Base-by-base conservation (phyloP, 2,113 vertebrate genomes). In the Pygoscelis adeliae region DNA sequence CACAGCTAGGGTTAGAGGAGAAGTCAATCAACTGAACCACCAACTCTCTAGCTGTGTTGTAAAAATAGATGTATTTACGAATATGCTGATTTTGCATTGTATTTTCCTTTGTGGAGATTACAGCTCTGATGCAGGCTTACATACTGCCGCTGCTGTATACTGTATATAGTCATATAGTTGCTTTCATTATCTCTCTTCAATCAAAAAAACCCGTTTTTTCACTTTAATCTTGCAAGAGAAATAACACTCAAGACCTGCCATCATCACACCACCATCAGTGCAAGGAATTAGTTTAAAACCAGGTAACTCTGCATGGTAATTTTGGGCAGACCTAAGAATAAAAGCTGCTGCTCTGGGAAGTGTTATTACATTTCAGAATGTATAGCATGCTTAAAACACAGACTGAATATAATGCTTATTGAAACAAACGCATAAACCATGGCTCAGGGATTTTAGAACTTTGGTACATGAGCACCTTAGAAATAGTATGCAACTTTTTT, bases 141-240 rank as follows among this genome's bases (percentile, higher is more conserved):
- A 6, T 4, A 15, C 14, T 27, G 62, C n/a, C 4, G 1, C 36
- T n/a, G 16, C 56, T 63, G 5, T 10, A 17, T 2, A 12, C 25
- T 14, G 15, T 5, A 5, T 5, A 16, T 4, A 67, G 44, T 8
- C 17, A n/a, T 3, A 61, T 2, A 8, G 13, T 1, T 30, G 52
- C 17, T 63, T 29, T 44, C 0, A 0, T 4, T 17, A 19, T 13
- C 26, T 67, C 44, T n/a, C 25, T 36, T 19, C 50, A 38, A 11
- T 13, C 23, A 49, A 40, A 44, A 72, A 49, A 20, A 52, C 13
- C 0, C 10, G 2, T 15, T 65, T 20, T 50, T 10, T 82, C 63
- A 38, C 23, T 66, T 84, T 14, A 63, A 52, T 30, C 14, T 2
- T 36, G 26, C 30, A 62, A 55, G 50, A 26, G 36, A 46, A 88